phyloP scores from a whole-genome alignment of 2,797 vertebrate genomes.

The Gobio occitaniae region DNA sequence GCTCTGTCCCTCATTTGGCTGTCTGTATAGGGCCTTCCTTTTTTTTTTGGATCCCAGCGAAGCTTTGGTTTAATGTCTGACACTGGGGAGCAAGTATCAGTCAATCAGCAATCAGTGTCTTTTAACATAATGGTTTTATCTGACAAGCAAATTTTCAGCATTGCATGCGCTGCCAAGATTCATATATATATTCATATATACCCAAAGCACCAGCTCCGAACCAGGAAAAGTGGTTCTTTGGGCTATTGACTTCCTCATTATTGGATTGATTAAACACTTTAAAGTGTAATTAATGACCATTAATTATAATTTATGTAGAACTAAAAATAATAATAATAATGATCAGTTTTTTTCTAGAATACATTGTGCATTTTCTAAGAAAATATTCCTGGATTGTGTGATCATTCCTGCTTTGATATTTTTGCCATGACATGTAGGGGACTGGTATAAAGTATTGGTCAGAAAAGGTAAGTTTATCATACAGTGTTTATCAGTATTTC shows the following conservation, averaged over 20 bases:
- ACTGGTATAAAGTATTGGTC: neutral
- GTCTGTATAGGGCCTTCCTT: neutral
- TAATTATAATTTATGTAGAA: neutral
- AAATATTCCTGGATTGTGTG: neutral
- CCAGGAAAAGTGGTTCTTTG: no score
- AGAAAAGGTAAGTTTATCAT: neutral
- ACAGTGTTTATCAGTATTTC: neutral
- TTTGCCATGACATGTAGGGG: neutral
- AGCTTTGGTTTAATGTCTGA: neutral
- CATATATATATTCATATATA: neutral
- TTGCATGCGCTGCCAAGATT: neutral
- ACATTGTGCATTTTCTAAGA: neutral
- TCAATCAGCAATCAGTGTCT: conserved; percentile 5
- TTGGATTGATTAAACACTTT: neutral
- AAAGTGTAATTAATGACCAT: neutral
- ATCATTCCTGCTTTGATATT: neutral
- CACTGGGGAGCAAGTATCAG: neutral
- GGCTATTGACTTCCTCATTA: neutral
- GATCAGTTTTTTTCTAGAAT: neutral
- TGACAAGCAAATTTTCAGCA: neutral
- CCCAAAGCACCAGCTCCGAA: no score
- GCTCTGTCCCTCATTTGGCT: neutral
- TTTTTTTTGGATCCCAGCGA: neutral
- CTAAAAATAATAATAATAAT: no score
- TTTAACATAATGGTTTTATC: conserved; percentile 2